phyloP scores from a whole-genome alignment of 2,888 invertebrate species.

The Ectemnius continuus region DNA sequence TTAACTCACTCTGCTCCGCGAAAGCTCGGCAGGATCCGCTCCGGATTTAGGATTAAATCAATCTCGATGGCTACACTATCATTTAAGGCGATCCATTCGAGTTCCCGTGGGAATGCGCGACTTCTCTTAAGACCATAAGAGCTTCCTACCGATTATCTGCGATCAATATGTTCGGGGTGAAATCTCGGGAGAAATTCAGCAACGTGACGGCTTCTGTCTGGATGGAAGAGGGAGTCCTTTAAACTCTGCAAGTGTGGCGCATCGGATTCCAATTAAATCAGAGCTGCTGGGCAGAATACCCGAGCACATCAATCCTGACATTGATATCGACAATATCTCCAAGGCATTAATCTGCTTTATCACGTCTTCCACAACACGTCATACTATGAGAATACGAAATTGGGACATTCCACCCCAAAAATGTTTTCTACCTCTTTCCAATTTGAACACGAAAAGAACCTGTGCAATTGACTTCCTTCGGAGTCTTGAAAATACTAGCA shows the following conservation, averaged over 20 bases:
- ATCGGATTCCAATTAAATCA: slow-evolving; percentile 34
- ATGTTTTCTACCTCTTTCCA: no score
- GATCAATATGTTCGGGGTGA: slow-evolving; percentile 48
- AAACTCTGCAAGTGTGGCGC: slow-evolving; percentile 43
- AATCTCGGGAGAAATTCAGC: slow-evolving; percentile 24
- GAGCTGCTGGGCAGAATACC: neutral
- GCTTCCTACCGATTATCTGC: slow-evolving; percentile 33
- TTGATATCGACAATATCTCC: no score
- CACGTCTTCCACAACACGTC: no score
- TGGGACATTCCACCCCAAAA: no score
- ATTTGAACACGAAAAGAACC: no score
- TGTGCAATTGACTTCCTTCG: no score
- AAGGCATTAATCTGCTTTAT: no score
- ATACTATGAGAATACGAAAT: no score
- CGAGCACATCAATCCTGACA: no score
- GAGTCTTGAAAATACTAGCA: no score
- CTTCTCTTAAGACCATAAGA: slow-evolving; percentile 10
- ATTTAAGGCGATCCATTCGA: neutral
- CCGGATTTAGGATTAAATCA: neutral
- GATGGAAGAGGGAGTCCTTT: slow-evolving; percentile 49
- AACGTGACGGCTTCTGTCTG: slow-evolving; percentile 18
- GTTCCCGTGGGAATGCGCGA: neutral
- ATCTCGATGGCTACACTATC: neutral
- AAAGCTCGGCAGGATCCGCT: neutral
- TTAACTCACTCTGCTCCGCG: no score